Evolutionary conservation across 2,888 invertebrate species (phyloP).

Genomic region (Ethmia dodecea): DNA sequence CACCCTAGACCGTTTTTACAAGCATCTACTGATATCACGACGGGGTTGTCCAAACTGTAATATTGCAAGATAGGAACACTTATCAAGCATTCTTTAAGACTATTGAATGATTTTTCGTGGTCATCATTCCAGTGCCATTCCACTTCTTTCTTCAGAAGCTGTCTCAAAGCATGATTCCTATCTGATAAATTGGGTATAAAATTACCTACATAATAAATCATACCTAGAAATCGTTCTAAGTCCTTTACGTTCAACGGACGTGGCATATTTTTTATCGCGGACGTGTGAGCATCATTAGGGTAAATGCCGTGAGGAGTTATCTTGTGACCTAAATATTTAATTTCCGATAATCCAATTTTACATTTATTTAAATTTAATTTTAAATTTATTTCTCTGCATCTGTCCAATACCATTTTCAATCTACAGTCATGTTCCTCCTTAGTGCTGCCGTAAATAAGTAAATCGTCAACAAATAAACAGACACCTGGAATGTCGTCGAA

Average conservation of each 20-base stretch:
- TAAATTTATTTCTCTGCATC: constrained; percentile 8
- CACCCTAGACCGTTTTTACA: constrained; percentile 17
- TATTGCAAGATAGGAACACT: constrained; percentile 16
- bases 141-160: constrained; percentile 17
- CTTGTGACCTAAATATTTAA: constrained; percentile 4
- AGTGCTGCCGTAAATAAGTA: no score
- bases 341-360: constrained; percentile 9
- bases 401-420: constrained; percentile 5
- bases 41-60: constrained; percentile 8
- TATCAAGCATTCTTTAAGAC: constrained; percentile 10
- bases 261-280: constrained; percentile 19
- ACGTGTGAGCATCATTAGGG: no score
- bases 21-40: constrained; percentile 22
- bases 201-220: constrained; percentile 22
- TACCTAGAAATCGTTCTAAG: constrained; percentile 23
- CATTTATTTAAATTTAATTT: constrained; percentile 14
- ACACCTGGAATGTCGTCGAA: no score
- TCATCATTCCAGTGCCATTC: constrained; percentile 18
- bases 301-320: no score
- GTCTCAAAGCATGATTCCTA: constrained; percentile 2
- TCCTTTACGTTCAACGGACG: constrained; percentile 11
- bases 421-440: constrained; percentile 13
- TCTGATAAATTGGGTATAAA: constrained; percentile 25
- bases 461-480: no score
- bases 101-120: constrained; percentile 3